These are phyloP conservation scores for Melipona quadrifasciata DNA, from an alignment of 1,140 invertebrate species.

Conservation along the genomic window DNA sequence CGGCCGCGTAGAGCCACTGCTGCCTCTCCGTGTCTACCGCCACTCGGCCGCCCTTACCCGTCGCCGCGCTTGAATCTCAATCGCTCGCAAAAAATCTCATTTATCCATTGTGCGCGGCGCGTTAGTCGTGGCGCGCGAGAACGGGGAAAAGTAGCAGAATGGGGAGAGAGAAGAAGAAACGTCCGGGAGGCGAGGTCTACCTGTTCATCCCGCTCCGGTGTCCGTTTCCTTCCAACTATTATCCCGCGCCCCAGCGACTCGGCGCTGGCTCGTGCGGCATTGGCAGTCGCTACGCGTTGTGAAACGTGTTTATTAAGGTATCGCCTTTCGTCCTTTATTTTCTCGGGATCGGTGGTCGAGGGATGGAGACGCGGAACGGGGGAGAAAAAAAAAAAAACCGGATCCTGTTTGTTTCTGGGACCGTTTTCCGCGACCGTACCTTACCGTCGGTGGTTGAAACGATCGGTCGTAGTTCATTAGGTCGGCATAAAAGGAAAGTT, in stretches of 20 bases:
- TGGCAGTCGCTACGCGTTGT: conserved; percentile 67
- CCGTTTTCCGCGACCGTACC: no score
- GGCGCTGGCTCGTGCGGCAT: conserved; percentile 72
- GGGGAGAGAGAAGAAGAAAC: conserved; percentile 15
- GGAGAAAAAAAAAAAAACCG: no score
- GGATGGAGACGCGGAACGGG: no score
- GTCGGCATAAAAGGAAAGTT: no score
- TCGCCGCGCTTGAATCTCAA: conserved; percentile 75
- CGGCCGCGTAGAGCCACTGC: conserved; percentile 32
- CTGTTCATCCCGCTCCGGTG: background rate
- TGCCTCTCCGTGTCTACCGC: conserved; percentile 7
- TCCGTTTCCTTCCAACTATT: conserved; percentile 7
- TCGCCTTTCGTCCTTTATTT: conserved; percentile 12
- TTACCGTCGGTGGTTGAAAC: no score
- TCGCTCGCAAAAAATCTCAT: conserved; percentile 81
- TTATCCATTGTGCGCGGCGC: conserved; percentile 77
- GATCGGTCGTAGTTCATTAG: no score
- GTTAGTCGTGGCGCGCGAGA: conserved; percentile 61
- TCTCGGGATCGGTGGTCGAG: conserved; percentile 12
- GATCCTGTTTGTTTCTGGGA: no score
- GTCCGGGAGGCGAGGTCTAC: conserved; percentile 11
- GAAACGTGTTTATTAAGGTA: conserved; percentile 77
- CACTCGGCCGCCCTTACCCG: conserved; percentile 49
- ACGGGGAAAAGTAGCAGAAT: conserved; percentile 42
- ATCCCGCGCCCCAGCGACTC: conserved; percentile 48